Conservation (phyloP, 2,113 vertebrate species). For the Rattus rattus region DNA sequence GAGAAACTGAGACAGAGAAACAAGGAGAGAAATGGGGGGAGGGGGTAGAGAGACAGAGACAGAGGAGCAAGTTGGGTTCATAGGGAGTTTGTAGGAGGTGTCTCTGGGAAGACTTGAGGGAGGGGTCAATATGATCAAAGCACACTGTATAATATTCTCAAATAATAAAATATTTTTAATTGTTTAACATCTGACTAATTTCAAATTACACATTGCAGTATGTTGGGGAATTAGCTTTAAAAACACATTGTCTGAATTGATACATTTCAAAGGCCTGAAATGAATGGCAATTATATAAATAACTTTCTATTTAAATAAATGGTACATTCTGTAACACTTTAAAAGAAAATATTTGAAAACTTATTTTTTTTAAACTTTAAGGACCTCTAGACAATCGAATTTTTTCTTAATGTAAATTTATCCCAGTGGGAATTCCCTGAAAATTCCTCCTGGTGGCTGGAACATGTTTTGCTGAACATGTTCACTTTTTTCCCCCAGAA, state of each 20-base stretch:
- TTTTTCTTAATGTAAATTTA: not conserved
- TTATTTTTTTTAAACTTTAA: not conserved
- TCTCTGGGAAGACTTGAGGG: not conserved
- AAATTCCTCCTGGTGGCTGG: constrained; percentile 19
- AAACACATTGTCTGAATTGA: not conserved
- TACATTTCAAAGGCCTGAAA: constrained; percentile 38
- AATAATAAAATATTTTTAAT: not conserved
- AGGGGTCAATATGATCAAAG: not conserved
- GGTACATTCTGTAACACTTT: not conserved
- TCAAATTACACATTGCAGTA: not conserved
- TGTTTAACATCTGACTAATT: not conserved
- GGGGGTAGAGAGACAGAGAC: not conserved
- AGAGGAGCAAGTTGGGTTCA: not conserved
- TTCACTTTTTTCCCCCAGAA: not conserved
- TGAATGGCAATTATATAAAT: not conserved
- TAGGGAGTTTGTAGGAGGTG: not conserved
- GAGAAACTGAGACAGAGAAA: no score
- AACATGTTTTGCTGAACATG: not conserved
- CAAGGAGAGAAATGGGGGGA: no score
- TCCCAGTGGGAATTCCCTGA: not conserved
- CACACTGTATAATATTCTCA: not conserved
- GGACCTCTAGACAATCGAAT: not conserved
- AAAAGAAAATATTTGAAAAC: not conserved
- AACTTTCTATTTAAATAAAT: not conserved
- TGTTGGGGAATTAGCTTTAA: not conserved